These are phyloP conservation scores for Xanthia icteritia DNA, from an alignment of 2,888 invertebrate species.

Conservation along the genomic window DNA sequence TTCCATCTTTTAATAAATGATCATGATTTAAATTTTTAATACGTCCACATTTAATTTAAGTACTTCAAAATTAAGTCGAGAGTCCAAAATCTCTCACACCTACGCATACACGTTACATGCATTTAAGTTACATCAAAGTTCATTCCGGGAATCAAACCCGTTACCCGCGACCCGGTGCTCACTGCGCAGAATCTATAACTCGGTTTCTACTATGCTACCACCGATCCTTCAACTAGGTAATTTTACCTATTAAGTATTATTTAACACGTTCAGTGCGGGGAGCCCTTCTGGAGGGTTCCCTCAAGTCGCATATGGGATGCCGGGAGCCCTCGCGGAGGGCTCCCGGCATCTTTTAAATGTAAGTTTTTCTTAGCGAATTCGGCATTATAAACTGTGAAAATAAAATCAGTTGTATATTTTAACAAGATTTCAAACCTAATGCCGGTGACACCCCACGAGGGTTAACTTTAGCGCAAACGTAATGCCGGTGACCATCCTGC, in stretches of 20 bases:
- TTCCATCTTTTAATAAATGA: not conserved
- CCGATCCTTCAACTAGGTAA: not conserved
- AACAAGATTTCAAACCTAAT: no score
- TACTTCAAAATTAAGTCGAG: not conserved
- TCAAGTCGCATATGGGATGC: no score
- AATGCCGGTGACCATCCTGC: no score
- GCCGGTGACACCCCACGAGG: no score
- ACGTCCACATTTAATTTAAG: not conserved
- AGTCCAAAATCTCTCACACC: not conserved
- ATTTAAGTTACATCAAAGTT: not conserved
- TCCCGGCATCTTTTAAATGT: no score
- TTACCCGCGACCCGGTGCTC: not conserved
- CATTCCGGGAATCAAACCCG: constrained; percentile 11
- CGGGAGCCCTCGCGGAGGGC: no score
- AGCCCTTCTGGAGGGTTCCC: no score
- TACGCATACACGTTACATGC: not conserved
- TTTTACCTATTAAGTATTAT: not conserved
- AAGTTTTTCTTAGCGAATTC: no score
- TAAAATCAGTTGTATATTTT: no score
- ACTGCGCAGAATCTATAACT: not conserved
- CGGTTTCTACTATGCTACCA: not conserved
- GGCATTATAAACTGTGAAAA: no score
- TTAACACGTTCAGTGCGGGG: no score
- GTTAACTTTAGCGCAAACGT: no score
- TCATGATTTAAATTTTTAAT: not conserved